These are phyloP conservation scores for Muscina levida DNA, from an alignment of 2,888 invertebrate species.

Conservation along the genomic window DNA sequence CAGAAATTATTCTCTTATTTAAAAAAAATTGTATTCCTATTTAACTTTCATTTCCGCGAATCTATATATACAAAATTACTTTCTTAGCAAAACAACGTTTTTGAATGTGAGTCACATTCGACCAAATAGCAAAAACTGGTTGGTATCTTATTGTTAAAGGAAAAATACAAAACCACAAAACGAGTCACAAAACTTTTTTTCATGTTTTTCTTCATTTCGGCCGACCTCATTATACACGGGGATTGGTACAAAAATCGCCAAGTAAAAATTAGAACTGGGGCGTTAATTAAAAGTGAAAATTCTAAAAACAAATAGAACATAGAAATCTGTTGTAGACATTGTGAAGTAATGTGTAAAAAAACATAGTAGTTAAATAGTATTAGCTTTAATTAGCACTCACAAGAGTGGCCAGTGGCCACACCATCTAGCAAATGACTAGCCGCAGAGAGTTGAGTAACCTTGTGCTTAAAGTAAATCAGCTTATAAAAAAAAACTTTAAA, in stretches of 20 bases:
- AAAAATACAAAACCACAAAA: background rate
- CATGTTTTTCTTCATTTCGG: too few relatives aligned
- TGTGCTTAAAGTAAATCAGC: too few relatives aligned
- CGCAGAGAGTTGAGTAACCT: too few relatives aligned
- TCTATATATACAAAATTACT: constrained; percentile 7
- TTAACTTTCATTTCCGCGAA: constrained; percentile 45
- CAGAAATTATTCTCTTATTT: too few relatives aligned
- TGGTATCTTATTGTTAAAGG: background rate
- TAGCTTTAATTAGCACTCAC: constrained; percentile 18
- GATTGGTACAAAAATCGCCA: background rate
- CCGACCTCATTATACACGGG: background rate
- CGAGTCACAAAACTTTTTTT: background rate
- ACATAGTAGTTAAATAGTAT: background rate
- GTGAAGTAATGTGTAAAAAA: constrained; percentile 7
- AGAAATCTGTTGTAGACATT: constrained; percentile 36
- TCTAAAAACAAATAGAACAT: constrained; percentile 3
- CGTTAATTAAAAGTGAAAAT: constrained; percentile 52
- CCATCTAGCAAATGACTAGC: too few relatives aligned
- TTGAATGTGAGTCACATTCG: background rate
- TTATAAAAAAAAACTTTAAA: too few relatives aligned
- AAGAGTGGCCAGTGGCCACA: background rate
- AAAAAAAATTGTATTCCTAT: too few relatives aligned
- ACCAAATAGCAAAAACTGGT: too few relatives aligned
- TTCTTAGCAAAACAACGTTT: background rate
- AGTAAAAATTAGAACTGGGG: constrained; percentile 25